Base-by-base conservation (phyloP, 2,888 invertebrate species). In the Protonemura montana region DNA sequence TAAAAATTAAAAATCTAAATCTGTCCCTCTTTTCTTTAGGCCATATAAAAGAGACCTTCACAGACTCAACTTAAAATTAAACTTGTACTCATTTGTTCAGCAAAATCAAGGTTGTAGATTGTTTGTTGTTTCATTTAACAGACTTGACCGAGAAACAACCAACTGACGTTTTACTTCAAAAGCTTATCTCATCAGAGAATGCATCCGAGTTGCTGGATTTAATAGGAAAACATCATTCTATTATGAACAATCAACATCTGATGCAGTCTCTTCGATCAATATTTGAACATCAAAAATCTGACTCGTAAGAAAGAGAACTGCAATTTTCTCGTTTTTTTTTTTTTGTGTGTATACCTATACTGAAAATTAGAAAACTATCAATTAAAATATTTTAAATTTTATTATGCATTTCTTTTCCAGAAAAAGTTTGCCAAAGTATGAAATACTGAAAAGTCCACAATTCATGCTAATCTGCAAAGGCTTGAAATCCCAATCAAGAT, bases 391-490 rank as follows among this genome's bases (percentile, higher is more conserved):
- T 59, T 59, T 10, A 59, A 59, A n/a, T n/a, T n/a, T 59, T 10
- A 30, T 27, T 0, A 77, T 25, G 21, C 29, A n/a, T 87, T 86
- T 78, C 28, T 27, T 83, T 90, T 91, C 88, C 89, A 92, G 92
- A 76, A 90, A 91, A 10, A 89, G 89, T 77, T 86, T 90, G 85
- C 90, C 91, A 29, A 91, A 92, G 1, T 91, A 92, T 26, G 90
- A 92, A 26, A 89, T 95, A 21, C 90, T 93, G 82, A 92, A 91
- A 78, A 92, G 94, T 89, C 93, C 93, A 7, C 92, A 93, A 87
- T 95, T 95, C 89, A 91, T 92, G 83, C 91, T 92, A 78, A 91
- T 95, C n/a, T 94, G 94, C 88, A 92, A 92, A 86, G 92, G 92
- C 88, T 91, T 95, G 85, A 93, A 93, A 89, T 91, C 91, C 87